These are phyloP conservation scores for Itoplectis maculator DNA, from an alignment of 2,888 invertebrate genomes.

Conservation along the genomic window DNA sequence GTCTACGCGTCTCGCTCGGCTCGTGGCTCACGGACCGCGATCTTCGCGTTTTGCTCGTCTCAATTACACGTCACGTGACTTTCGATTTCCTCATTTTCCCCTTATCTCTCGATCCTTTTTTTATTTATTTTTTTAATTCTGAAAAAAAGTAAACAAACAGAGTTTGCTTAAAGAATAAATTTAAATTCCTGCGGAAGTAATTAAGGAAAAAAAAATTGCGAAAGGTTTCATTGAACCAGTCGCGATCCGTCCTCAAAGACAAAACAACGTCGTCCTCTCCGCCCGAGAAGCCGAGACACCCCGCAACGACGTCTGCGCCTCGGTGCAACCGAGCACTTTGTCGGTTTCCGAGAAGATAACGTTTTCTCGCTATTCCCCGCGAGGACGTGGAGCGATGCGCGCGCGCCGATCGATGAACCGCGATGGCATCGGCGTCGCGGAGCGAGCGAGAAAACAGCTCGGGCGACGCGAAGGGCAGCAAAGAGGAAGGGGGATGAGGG, in stretches of 20 bases:
- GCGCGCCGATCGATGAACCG: constrained; percentile 46
- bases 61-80: constrained; percentile 4
- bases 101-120: neutral
- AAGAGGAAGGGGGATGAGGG: too few relatives aligned
- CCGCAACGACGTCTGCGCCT: neutral
- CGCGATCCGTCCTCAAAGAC: neutral
- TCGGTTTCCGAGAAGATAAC: constrained; percentile 49
- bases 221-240: neutral
- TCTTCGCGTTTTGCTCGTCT: neutral
- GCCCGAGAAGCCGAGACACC: too few relatives aligned
- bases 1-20: neutral
- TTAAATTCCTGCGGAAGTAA: too few relatives aligned
- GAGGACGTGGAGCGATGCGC: constrained; percentile 16
- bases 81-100: neutral
- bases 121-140: neutral
- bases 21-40: neutral
- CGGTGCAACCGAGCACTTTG: constrained; percentile 37
- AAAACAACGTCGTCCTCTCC: neutral
- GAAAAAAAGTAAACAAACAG: too few relatives aligned
- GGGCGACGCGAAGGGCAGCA: neutral
- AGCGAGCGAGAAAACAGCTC: constrained; percentile 5
- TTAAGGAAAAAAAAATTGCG: neutral
- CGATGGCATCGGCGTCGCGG: constrained; percentile 24
- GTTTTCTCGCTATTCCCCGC: constrained; percentile 51
- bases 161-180: too few relatives aligned